Percentiles rank a stretch among this genome's conserved stretches.
These are phyloP conservation scores for Dermatophagoides farinae DNA, from an alignment of 1,140 invertebrate genomes.

Conservation along the genomic window DNA sequence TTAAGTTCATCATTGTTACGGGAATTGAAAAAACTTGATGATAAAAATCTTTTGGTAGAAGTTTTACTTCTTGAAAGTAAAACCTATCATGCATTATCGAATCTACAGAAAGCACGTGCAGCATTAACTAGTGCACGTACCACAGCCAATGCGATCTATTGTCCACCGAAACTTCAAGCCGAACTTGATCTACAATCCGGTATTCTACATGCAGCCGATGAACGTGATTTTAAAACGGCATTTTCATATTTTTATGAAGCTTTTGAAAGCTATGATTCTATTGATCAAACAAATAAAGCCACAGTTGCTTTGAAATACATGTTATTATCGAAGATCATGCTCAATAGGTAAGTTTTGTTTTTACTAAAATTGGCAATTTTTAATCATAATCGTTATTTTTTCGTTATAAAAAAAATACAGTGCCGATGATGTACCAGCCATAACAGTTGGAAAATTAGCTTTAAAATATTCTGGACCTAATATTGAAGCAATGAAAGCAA, in stretches of 20 bases:
- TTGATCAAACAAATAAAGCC: conserved; percentile 64
- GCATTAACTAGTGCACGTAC: conserved; percentile 92
- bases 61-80: conserved; percentile 89
- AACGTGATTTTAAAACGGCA: conserved; percentile 97
- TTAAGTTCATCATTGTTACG: conserved; percentile 59
- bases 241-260: conserved; percentile 99
- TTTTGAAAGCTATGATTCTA: conserved; percentile 95
- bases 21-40: conserved; percentile 96
- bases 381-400: conserved; percentile 2
- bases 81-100: conserved; percentile 80
- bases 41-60: conserved; percentile 94
- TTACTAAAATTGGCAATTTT: not conserved
- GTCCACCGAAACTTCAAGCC: conserved; percentile 91
- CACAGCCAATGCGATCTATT: conserved; percentile 97
- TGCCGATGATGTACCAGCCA: conserved; percentile 85
- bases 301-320: conserved; percentile 92
- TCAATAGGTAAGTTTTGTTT: conserved; percentile 42
- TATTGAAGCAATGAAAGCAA: conserved; percentile 91
- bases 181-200: conserved; percentile 91
- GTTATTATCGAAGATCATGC: conserved; percentile 95
- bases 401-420: conserved; percentile 21
- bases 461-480: conserved; percentile 86
- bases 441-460: conserved; percentile 87
- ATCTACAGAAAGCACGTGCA: conserved; percentile 84
- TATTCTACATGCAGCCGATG: conserved; percentile 94